Base-by-base conservation (phyloP, 1,140 invertebrate genomes). In the Sycophaga agraensis region DNA sequence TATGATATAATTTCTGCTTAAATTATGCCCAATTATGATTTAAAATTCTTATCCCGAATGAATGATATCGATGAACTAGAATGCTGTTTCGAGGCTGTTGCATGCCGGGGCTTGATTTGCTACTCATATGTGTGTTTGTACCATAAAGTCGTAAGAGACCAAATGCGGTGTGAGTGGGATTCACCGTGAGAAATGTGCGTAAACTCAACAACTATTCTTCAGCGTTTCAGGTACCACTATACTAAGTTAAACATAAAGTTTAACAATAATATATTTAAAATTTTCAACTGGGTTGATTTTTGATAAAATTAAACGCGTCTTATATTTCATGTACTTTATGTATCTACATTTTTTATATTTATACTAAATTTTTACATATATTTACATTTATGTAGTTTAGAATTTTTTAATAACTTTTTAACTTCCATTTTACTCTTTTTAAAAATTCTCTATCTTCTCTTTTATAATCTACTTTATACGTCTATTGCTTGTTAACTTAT, bases 21-120 rank as follows among this genome's bases (percentile, higher is more conserved):
- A n/a, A n/a, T n/a, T n/a, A n/a, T n/a, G n/a, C n/a, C n/a, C n/a
- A n/a, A n/a, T n/a, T n/a, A n/a, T n/a, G n/a, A n/a, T n/a, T n/a
- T n/a, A n/a, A n/a, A n/a, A n/a, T n/a, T n/a, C n/a, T n/a, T n/a
- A n/a, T n/a, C 19, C 16, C 3, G 59, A 37, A 11, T 39, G 42
- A 60, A 45, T 54, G 49, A 28, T 39, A 24, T 11, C 17, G 48
- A 19, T 43, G 17, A 22, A 42, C 2, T 53, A 31, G 22, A 37
- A 19, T 24, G 16, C 26, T 26, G 26, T 39, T 26, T 19, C 19
- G 17, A 11, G n/a, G 39, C 22, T 46, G 6, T 12, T 31, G 59
- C 59, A 53, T 60, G 59, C 4, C 59, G 42, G 34, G 26, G 50
- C 50, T 53, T 59, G 34, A 60, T 45, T 7, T 22, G 50, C 50